A percentile compares a stretch with the other conserved stretches of the same genome.
These are phyloP conservation scores for Autographa pulchrina DNA, from an alignment of 2,888 invertebrate species.

Conservation along the genomic window DNA sequence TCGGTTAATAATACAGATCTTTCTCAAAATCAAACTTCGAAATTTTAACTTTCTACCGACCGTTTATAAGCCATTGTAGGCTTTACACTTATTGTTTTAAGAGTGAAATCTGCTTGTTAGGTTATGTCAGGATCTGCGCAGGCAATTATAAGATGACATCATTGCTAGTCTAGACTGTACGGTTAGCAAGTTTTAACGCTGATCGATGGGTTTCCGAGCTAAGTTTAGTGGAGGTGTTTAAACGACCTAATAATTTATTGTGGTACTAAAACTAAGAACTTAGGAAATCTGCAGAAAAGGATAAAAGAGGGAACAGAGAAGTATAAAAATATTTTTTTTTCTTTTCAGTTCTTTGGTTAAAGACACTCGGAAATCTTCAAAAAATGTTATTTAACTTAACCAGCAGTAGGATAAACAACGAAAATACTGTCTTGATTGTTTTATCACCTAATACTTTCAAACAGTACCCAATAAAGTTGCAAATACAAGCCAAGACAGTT, in stretches of 20 bases:
- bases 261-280: not conserved
- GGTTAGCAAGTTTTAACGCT: conserved; percentile 33
- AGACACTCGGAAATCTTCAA: not conserved
- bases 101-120: conserved; percentile 39
- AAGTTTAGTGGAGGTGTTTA: not conserved
- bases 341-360: too few relatives aligned
- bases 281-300: too few relatives aligned
- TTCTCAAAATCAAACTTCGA: conserved; percentile 22
- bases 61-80: conserved; percentile 24
- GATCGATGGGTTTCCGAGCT: conserved; percentile 13
- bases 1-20: conserved; percentile 33
- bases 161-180: conserved; percentile 49
- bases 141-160: conserved; percentile 55
- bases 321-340: too few relatives aligned
- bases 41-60: conserved; percentile 61
- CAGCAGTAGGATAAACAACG: not conserved
- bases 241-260: not conserved
- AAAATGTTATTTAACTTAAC: not conserved
- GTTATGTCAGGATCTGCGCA: conserved; percentile 37
- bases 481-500: not conserved
- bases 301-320: too few relatives aligned
- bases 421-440: not conserved
- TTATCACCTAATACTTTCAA: too few relatives aligned
- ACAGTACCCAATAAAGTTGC: not conserved
- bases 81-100: conserved; percentile 29